Evolutionary conservation across 2,888 invertebrate genomes (phyloP), one percentile per base, ranked within the genome.

Genomic region (Physocephala rufipes): DNA sequence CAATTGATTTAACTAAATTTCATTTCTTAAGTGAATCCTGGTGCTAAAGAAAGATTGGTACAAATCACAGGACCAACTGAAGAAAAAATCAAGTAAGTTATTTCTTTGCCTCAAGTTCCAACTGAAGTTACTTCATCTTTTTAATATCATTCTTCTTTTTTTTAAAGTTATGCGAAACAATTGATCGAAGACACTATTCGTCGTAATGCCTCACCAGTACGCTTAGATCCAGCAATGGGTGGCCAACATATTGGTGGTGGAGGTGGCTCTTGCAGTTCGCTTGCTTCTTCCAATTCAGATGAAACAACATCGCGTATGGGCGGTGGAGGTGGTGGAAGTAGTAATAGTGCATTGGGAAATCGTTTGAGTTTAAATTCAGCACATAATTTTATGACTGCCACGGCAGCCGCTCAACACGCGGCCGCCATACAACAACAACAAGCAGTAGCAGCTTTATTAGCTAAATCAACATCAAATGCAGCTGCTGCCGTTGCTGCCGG

Each of bases 121-220:
- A 61, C 30, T 16, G 2, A 19, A 30, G 3, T 58, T 61, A 24
- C 45, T 53, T 28, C 53, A 16, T 66, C 45, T 67, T 58, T 4
- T 62, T 24, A 21, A 36, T 36, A 36, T 36, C 9, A 36, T 36
- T 36, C 9, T 36, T 36, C 36, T 4, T 36, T 9, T 36, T 16
- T 9, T 70, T 58, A 26, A 80, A 95, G 95, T 82, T 93, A 94
- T 85, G 97, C 97, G 55, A 96, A 96, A 86, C 93, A 94, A 85
- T 88, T 97, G 84, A 97, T 97, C 83, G 96, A 96, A 85, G 96
- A 97, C 84, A 97, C 97, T 76, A 97, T 97, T 82, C 91, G 95
- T 76, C 91, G 96, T 82, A 97, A 97, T 88, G 95, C 96, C 78
- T 97, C 96, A 66, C 96, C 96, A 67, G 93, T 95, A 79, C 90